A percentile compares a stretch with the other conserved stretches of the same genome.
Conservation (phyloP, 2,113 vertebrate genomes). For the Corynorhinus townsendii region DNA sequence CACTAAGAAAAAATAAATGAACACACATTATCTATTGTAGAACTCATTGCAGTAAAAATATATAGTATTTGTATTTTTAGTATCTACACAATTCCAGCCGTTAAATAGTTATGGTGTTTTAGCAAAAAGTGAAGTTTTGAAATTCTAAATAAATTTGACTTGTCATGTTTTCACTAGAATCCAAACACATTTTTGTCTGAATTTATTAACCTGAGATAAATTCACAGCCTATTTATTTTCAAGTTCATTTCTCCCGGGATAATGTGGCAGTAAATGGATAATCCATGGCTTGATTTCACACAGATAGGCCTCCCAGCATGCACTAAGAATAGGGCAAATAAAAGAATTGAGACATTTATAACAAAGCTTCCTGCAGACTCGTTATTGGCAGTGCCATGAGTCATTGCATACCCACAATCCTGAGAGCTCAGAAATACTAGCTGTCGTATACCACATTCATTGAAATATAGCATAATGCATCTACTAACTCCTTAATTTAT, state of each 20-base stretch:
- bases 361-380: constrained; percentile 68
- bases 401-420: constrained; percentile 61
- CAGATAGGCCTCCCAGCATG: constrained; percentile 68
- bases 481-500: constrained; percentile 46
- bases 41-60: background rate
- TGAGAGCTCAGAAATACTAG: background rate
- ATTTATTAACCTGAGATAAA: constrained; percentile 1
- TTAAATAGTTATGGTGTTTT: background rate
- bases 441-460: constrained; percentile 43
- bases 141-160: constrained; percentile 43
- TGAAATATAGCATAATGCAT: background rate
- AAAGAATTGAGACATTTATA: constrained; percentile 71
- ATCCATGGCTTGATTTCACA: constrained; percentile 81
- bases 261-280: constrained; percentile 77
- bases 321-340: constrained; percentile 76
- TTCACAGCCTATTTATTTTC: constrained; percentile 48
- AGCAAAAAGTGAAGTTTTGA: constrained; percentile 18
- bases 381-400: constrained; percentile 71
- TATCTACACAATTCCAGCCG: background rate
- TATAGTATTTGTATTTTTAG: background rate
- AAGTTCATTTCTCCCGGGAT: constrained; percentile 57
- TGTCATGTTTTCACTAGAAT: constrained; percentile 32
- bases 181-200: constrained; percentile 33
- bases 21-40: background rate
- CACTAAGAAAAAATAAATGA: background rate